Base-by-base conservation (phyloP, 2,888 invertebrate species). In the Octonoba sinensis region DNA sequence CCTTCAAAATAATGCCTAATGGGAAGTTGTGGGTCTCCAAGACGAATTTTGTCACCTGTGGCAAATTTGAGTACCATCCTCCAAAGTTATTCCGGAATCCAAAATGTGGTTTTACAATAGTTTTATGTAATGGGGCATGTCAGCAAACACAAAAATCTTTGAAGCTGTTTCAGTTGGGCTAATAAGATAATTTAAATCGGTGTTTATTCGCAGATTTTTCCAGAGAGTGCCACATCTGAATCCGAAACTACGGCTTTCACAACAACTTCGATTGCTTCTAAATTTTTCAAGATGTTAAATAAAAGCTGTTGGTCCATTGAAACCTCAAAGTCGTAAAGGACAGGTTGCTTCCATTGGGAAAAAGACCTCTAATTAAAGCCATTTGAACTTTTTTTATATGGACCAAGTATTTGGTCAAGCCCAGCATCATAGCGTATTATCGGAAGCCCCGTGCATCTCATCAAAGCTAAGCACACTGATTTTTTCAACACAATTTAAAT, bases 341-440 rank as follows among this genome's bases (percentile, higher is more conserved):
- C n/a, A 27, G 60, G 60, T 22, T 60, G 60, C 22, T 60, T 60
- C 60, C 60, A 60, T 15, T 60, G 13, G n/a, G 57, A 57, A 57
- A 57, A 57, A 16, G n/a, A n/a, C 11, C 57, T 18, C n/a, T 18
- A 15, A 18, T 11, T 8, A 16, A 60, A 60, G 16, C 4, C 22
- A 12, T 22, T 16, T 20, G 4, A 16, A 20, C 4, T 8, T 22
- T 20, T 60, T 60, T 60, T 60, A 12, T 60, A 60, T 12, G 60
- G 22, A 16, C 24, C 60, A 20, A 60, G 22, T 12, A 60, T n/a
- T n/a, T n/a, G n/a, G n/a, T n/a, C n/a, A n/a, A n/a, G n/a, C n/a
- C n/a, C n/a, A n/a, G n/a, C n/a, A n/a, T n/a, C n/a, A n/a, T n/a
- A n/a, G n/a, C n/a, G n/a, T n/a, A n/a, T n/a, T n/a, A n/a, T n/a